phyloP scores from a whole-genome alignment of 2,888 invertebrate species.

The Cerceris rybyensis region DNA sequence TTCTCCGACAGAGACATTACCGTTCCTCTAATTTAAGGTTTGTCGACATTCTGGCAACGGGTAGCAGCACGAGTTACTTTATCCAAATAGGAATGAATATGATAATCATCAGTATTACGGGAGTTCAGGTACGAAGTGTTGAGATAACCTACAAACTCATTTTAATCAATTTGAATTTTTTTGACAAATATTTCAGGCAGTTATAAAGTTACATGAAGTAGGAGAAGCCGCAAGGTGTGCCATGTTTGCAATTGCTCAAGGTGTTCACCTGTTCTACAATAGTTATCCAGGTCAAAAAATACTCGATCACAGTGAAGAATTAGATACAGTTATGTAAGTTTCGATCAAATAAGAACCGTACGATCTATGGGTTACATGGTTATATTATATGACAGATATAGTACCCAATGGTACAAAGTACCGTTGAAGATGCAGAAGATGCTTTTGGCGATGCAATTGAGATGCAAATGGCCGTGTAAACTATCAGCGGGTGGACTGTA shows the following conservation, averaged over 20 bases:
- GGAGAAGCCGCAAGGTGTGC: conserved; percentile 9
- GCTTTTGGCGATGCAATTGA: conserved; percentile 17
- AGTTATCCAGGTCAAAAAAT: conserved; percentile 27
- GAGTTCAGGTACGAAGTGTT: conserved; percentile 17
- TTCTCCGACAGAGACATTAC: background rate
- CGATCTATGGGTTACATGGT: background rate
- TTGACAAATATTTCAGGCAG: background rate
- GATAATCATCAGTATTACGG: conserved; percentile 11
- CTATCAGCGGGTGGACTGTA: conserved; percentile 37
- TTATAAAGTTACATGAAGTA: background rate
- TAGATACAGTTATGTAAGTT: background rate
- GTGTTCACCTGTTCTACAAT: conserved; percentile 20
- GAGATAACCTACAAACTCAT: background rate
- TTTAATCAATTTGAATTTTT: no score
- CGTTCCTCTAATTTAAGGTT: conserved; percentile 2
- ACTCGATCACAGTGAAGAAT: conserved; percentile 9
- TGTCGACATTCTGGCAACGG: conserved; percentile 1
- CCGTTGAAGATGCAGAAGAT: conserved; percentile 22
- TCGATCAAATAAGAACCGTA: background rate
- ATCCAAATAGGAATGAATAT: conserved; percentile 18
- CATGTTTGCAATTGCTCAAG: conserved; percentile 6
- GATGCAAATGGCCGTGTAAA: conserved; percentile 7
- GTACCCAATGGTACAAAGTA: conserved; percentile 28
- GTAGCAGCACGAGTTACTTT: conserved; percentile 7
- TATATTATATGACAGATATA: background rate